Conservation (phyloP, 37 sponge, comb jelly and placozoan genomes). For the Dysidea cf. avara region DNA sequence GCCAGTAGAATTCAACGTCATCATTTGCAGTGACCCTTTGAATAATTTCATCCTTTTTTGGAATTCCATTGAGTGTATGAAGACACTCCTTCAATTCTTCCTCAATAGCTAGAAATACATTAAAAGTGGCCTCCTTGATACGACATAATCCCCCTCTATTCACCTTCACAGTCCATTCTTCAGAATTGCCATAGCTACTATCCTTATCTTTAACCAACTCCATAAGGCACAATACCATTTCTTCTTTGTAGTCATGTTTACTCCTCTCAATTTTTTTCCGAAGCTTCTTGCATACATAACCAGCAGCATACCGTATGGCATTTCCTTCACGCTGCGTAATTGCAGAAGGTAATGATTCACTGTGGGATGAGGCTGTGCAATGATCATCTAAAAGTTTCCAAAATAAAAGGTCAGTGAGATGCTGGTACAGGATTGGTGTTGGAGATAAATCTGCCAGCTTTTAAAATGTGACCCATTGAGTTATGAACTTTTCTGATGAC, state of each 20-base stretch:
- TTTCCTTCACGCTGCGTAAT: too few relatives aligned
- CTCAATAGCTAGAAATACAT: slow-evolving; percentile 29
- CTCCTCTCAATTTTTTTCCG: slow-evolving; percentile 12
- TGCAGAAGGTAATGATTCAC: too few relatives aligned
- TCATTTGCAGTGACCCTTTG: background rate
- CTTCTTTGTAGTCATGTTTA: slow-evolving; percentile 18
- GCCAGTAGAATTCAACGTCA: slow-evolving; percentile 28
- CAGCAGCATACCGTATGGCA: slow-evolving; percentile 38
- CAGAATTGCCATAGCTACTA: background rate
- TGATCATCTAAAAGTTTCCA: too few relatives aligned
- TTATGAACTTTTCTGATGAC: too few relatives aligned
- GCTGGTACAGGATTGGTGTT: too few relatives aligned
- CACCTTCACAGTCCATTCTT: slow-evolving; percentile 12
- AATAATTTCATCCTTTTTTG: too few relatives aligned
- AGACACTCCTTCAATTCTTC: background rate
- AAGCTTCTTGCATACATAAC: slow-evolving; percentile 26
- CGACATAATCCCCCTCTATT: slow-evolving; percentile 38
- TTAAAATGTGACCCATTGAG: too few relatives aligned
- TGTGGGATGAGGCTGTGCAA: too few relatives aligned
- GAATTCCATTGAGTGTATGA: too few relatives aligned
- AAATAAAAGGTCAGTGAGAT: too few relatives aligned
- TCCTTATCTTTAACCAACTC: slow-evolving; percentile 7
- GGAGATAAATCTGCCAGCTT: too few relatives aligned
- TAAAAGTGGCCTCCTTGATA: slow-evolving; percentile 13
- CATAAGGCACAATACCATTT: slow-evolving; percentile 9